phyloP scores from a whole-genome alignment of 2,113 vertebrate genomes.

The Toxostoma redivivum region DNA sequence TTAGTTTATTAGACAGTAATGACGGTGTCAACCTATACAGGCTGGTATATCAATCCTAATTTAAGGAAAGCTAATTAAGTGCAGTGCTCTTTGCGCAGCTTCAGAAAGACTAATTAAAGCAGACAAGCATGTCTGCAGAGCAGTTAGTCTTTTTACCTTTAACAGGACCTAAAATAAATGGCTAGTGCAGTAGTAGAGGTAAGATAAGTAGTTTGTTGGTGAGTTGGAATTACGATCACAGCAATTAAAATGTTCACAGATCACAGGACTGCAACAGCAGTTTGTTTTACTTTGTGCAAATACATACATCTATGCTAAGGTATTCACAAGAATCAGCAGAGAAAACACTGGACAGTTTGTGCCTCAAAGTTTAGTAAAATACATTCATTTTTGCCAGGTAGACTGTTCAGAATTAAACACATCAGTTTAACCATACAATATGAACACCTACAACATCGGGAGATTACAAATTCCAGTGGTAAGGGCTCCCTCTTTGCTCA shows the following conservation, averaged over 20 bases:
- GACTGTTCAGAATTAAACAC: background rate
- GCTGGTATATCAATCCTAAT: conserved; percentile 46
- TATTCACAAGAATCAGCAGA: background rate
- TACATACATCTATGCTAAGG: background rate
- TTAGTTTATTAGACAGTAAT: background rate
- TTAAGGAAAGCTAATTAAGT: conserved; percentile 48
- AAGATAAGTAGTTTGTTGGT: background rate
- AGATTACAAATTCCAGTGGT: background rate
- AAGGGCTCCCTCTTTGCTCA: background rate
- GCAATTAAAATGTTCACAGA: background rate
- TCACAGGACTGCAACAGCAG: background rate
- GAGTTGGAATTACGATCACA: background rate
- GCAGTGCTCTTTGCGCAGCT: background rate
- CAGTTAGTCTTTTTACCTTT: conserved; percentile 34
- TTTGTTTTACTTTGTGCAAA: conserved; percentile 33
- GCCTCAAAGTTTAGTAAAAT: background rate
- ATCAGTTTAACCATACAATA: background rate
- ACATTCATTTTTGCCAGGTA: background rate
- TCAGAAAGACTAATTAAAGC: conserved; percentile 43
- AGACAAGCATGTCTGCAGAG: background rate
- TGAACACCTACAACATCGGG: background rate
- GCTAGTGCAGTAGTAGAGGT: background rate
- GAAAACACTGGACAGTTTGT: background rate
- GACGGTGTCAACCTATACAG: background rate
- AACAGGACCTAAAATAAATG: conserved; percentile 26